A percentile compares a stretch with the other conserved stretches of the same genome.
Evolutionary conservation across 2,888 invertebrate species (phyloP).

Genomic region (Mantis religiosa): DNA sequence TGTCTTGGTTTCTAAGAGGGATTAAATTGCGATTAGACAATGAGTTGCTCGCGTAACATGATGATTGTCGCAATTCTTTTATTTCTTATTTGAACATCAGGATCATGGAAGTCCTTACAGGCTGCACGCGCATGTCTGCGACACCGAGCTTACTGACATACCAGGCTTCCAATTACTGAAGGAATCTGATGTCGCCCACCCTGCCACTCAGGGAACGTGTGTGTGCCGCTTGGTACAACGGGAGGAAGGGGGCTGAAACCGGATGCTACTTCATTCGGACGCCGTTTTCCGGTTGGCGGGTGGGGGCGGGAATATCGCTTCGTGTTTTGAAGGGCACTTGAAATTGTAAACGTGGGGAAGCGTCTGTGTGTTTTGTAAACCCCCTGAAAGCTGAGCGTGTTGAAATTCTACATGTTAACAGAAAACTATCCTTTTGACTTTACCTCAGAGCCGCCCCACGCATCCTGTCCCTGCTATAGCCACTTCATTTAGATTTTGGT

Average conservation of each 20-base stretch:
- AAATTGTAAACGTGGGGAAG: background rate
- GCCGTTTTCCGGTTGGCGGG: background rate
- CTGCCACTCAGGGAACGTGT: background rate
- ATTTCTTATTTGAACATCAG: background rate
- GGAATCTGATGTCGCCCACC: background rate
- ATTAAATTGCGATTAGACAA: too few relatives aligned
- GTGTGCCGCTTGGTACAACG: background rate
- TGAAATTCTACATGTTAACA: background rate
- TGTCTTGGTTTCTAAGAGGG: too few relatives aligned
- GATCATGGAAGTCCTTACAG: background rate
- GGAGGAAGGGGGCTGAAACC: background rate
- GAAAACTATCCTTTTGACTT: background rate
- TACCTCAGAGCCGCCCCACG: background rate
- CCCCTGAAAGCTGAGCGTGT: background rate
- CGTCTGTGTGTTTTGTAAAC: background rate
- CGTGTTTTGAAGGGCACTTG: background rate
- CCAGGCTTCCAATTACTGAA: conserved; percentile 7
- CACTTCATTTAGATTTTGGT: background rate
- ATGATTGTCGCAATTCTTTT: too few relatives aligned
- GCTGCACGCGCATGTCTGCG: background rate
- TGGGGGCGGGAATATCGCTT: background rate
- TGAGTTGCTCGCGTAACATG: too few relatives aligned
- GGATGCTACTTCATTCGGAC: background rate
- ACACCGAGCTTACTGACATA: background rate
- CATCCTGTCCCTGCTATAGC: background rate